phyloP scores from a whole-genome alignment of 2,113 vertebrate genomes.

The Phrynosoma blainvillii region DNA sequence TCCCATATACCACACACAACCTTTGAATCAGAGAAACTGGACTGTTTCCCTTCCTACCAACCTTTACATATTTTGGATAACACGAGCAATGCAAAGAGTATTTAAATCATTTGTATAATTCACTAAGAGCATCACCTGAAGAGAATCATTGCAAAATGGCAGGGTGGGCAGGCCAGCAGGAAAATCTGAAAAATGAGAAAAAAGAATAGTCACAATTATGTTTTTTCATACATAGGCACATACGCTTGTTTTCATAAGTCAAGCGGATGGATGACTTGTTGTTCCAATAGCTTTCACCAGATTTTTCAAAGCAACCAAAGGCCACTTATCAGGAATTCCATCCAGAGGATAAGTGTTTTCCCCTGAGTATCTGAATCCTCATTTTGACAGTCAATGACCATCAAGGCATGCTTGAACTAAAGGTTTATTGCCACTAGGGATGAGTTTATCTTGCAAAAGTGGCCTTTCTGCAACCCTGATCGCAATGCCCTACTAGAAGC shows the following conservation, averaged over 20 bases:
- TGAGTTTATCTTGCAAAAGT: too few relatives aligned
- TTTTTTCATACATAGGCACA: not conserved
- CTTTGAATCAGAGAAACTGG: too few relatives aligned
- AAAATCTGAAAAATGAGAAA: constrained; percentile 86
- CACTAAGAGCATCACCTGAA: constrained; percentile 84
- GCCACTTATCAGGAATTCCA: not conserved
- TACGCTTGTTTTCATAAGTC: too few relatives aligned
- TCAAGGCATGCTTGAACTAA: too few relatives aligned
- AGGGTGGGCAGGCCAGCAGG: constrained; percentile 93
- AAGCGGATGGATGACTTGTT: too few relatives aligned
- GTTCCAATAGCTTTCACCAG: not conserved
- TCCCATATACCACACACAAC: too few relatives aligned
- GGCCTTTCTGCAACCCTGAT: too few relatives aligned
- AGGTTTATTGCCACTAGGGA: too few relatives aligned
- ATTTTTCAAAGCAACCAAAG: not conserved
- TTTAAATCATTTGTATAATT: not conserved
- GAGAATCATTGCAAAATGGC: constrained; percentile 86
- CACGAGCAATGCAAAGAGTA: not conserved
- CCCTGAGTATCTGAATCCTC: not conserved
- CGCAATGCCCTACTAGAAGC: too few relatives aligned
- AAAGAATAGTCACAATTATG: constrained; percentile 41
- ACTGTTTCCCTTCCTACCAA: too few relatives aligned
- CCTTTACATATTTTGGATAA: not conserved
- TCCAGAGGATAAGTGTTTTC: not conserved
- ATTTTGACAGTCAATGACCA: too few relatives aligned